Percentiles rank a stretch among this genome's conserved stretches.
phyloP scores from a whole-genome alignment of 2,888 invertebrate genomes.

The Drosophila dives region DNA sequence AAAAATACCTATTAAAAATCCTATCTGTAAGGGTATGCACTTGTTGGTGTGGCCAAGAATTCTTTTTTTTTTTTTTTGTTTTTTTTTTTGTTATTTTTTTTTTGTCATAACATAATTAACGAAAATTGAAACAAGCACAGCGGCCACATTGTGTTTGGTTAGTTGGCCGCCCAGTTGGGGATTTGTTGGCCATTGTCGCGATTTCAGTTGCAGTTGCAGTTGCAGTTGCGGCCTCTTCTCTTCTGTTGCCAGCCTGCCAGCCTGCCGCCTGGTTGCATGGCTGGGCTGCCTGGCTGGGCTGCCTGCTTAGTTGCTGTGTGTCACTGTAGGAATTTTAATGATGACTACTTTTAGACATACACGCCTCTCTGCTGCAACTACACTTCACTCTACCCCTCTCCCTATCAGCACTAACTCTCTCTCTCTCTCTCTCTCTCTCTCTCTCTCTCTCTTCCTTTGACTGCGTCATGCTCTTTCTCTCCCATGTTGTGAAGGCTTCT shows the following conservation, averaged over 20 bases:
- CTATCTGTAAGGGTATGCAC: neutral
- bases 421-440: neutral
- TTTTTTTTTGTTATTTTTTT: constrained; percentile 12
- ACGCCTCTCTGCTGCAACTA: constrained; percentile 68
- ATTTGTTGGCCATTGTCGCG: constrained; percentile 65
- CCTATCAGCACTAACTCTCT: neutral
- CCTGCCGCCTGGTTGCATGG: neutral
- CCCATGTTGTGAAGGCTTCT: constrained; percentile 37
- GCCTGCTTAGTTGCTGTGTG: constrained; percentile 60
- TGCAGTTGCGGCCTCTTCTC: constrained; percentile 6
- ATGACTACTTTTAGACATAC: constrained; percentile 81
- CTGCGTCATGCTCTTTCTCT: neutral
- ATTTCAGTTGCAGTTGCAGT: constrained; percentile 27
- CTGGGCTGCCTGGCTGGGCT: constrained; percentile 13
- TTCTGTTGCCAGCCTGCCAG: constrained; percentile 1
- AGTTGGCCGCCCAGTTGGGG: constrained; percentile 74
- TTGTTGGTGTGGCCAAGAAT: neutral
- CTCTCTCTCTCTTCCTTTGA: constrained; percentile 5
- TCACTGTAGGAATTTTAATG: constrained; percentile 81
- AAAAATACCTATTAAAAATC: too few relatives aligned
- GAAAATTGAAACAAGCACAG: constrained; percentile 70
- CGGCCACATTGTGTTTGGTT: constrained; percentile 53
- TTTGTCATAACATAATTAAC: constrained; percentile 75
- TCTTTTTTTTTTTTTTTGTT: neutral
- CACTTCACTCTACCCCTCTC: neutral